phyloP scores from a whole-genome alignment of 2,888 invertebrate species.

The Rhagium mordax region DNA sequence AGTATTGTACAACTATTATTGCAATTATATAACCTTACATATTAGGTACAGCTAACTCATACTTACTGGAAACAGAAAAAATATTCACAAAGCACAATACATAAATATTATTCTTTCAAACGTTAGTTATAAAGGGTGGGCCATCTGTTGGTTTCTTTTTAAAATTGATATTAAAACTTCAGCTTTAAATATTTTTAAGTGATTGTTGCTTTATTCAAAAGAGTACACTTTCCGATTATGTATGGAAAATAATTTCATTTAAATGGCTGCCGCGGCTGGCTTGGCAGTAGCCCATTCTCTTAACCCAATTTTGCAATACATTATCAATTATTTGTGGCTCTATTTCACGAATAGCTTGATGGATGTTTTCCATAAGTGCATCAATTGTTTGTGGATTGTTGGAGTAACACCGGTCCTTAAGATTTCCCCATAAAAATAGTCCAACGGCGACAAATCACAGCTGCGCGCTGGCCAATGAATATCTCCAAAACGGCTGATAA shows the following conservation, averaged over 20 bases:
- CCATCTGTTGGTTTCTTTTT: neutral
- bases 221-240: slow-evolving; percentile 45
- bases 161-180: neutral
- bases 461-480: neutral
- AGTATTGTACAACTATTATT: too few relatives aligned
- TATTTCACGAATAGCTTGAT: slow-evolving; percentile 19
- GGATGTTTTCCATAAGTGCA: slow-evolving; percentile 12
- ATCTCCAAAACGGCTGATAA: slow-evolving; percentile 3
- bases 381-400: slow-evolving; percentile 19
- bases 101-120: too few relatives aligned
- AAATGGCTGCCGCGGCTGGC: slow-evolving; percentile 50
- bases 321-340: neutral
- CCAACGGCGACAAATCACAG: neutral
- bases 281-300: slow-evolving; percentile 49
- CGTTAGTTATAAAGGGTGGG: too few relatives aligned
- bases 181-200: neutral
- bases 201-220: slow-evolving; percentile 6
- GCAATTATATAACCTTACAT: too few relatives aligned
- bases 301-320: slow-evolving; percentile 6
- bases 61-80: too few relatives aligned
- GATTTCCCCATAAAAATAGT: neutral
- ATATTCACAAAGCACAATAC: too few relatives aligned
- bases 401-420: neutral
- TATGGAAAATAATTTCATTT: slow-evolving; percentile 52
- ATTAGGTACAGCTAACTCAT: too few relatives aligned